Conservation (phyloP, 1,140 invertebrate species). For the Semibalanus balanoides region DNA sequence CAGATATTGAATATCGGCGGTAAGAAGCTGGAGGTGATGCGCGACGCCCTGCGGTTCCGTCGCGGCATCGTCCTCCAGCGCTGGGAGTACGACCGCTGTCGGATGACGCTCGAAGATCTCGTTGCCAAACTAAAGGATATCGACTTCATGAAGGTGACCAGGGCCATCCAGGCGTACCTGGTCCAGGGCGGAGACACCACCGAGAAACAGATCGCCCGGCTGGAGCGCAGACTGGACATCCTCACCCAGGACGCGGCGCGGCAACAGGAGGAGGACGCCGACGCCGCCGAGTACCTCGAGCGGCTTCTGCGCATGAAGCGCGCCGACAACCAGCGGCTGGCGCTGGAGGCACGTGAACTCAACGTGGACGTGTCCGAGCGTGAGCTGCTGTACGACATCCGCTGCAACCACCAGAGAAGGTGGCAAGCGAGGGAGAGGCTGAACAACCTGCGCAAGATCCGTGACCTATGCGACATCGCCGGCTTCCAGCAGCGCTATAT, state of each 20-base stretch:
- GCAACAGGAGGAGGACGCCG: background rate
- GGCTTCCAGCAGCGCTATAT: background rate
- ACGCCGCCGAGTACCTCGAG: background rate
- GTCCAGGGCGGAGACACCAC: background rate
- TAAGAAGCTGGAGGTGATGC: background rate
- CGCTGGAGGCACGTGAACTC: background rate
- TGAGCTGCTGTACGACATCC: background rate
- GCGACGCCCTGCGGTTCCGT: background rate
- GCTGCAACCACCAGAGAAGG: background rate
- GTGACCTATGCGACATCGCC: background rate
- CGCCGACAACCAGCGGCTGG: conserved; percentile 3
- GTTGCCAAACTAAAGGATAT: background rate
- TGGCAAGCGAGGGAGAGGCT: background rate
- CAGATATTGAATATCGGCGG: background rate
- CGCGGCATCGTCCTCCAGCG: background rate
- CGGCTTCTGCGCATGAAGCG: background rate
- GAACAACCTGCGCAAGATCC: background rate
- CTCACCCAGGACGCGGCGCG: background rate
- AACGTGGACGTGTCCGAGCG: conserved; percentile 4
- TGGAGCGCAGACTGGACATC: background rate
- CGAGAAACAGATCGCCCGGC: background rate
- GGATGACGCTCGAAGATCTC: background rate
- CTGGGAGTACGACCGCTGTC: background rate
- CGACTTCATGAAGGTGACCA: background rate
- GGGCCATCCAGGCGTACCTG: background rate